Evolutionary conservation across 2,888 invertebrate species (phyloP), one percentile per base, ranked within the genome.

Genomic region (Drosophila planitibia): DNA sequence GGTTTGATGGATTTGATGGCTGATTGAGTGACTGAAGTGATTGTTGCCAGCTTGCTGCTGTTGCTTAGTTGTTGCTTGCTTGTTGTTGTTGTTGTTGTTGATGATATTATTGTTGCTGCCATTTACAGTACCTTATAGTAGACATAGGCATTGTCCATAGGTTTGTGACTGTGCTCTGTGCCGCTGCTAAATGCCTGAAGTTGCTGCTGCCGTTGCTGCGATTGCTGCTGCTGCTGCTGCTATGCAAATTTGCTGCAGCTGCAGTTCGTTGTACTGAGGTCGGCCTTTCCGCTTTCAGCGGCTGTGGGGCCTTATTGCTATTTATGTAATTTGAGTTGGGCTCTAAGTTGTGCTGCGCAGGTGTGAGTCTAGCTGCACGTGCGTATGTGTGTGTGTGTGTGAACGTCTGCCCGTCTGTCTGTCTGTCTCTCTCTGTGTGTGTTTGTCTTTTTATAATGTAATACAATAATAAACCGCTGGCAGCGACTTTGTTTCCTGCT

Each of bases 121-220:
- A 74, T 61, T 76, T 90, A 90, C 89, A 86, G 70, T 93, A 93
- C 93, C 93, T 93, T 93, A 92, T 93, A 93, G 93, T 93, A 93
- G 90, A 93, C 93, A 91, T 93, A 93, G 88, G 93, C 93, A 93
- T 93, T 93, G 93, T 93, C 93, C 93, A 93, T 93, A 93, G 91
- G 93, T 93, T 91, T 90, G 55, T 89, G 82, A 73, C 71, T 79
- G 70, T 71, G 70, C 85, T 85, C 66, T 74, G 74, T 79, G 82
- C 61, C 68, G 81, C 82, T 72, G 74, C 63, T 71, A 79, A 79
- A 81, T 85, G 69, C 79, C 82, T 88, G 81, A 85, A 84, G 81
- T 78, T 78, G 74, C 57, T 70, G 64, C 37, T 52, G 41, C 57
- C 73, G 72, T 55, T 64, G 59, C 35, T 68, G 68, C 44, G 47